Evolutionary conservation across 2,888 invertebrate genomes (phyloP).

Genomic region (Aleiodes alternator): DNA sequence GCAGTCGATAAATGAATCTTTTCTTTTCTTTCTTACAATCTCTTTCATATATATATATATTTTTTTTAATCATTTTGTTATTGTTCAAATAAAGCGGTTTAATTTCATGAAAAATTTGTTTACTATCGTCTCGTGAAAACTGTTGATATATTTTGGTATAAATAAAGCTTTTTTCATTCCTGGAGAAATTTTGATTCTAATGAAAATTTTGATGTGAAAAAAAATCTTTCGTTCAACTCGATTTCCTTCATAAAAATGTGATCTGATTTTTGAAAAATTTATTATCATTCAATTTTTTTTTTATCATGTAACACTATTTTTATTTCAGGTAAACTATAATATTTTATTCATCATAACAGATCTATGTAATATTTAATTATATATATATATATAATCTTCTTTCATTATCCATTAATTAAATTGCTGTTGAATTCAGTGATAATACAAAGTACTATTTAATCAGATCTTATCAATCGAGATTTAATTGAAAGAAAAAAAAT

Average conservation of each 20-base stretch:
- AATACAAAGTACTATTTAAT: slow-evolving; percentile 62
- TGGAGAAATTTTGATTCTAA: slow-evolving; percentile 43
- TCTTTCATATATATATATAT: slow-evolving; percentile 26
- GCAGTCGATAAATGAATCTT: slow-evolving; percentile 23
- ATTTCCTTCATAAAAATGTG: slow-evolving; percentile 1
- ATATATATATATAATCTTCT: slow-evolving; percentile 9
- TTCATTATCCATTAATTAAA: slow-evolving; percentile 5
- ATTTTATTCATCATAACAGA: slow-evolving; percentile 8
- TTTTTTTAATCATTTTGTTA: slow-evolving; percentile 25
- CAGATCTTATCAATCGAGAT: slow-evolving; percentile 66
- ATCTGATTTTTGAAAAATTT: slow-evolving; percentile 6
- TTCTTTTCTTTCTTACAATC: slow-evolving; percentile 21
- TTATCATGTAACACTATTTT: neutral
- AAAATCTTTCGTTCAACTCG: neutral
- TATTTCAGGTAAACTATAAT: slow-evolving; percentile 20
- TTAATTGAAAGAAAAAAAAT: slow-evolving; percentile 52
- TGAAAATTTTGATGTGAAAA: slow-evolving; percentile 29
- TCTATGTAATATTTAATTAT: slow-evolving; percentile 49
- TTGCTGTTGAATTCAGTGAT: slow-evolving; percentile 20
- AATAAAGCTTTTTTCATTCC: slow-evolving; percentile 44
- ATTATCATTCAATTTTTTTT: neutral
- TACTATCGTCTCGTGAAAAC: neutral
- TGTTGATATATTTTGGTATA: slow-evolving; percentile 39
- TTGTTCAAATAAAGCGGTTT: slow-evolving; percentile 22
- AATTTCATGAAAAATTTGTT: neutral